A percentile compares a stretch with the other conserved stretches of the same genome.
Evolutionary conservation across 2,113 vertebrate species (phyloP).

Genomic region (Xiphorhynchus elegans): DNA sequence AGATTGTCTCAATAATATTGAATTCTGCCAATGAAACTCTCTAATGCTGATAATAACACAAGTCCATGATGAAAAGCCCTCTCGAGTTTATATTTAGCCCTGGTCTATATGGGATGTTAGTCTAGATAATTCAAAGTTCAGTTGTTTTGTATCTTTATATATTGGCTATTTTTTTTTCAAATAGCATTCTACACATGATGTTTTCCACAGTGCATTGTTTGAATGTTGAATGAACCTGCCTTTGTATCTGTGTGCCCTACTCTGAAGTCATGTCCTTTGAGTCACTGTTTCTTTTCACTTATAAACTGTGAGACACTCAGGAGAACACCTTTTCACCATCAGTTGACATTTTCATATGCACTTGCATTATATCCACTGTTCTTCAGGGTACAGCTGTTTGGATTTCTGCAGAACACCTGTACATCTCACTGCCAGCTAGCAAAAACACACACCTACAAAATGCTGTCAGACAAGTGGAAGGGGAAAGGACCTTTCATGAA

Average conservation of each 20-base stretch:
- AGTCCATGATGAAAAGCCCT: not conserved
- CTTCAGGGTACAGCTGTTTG: not conserved
- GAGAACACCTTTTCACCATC: not conserved
- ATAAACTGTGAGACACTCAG: not conserved
- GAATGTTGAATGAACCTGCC: not conserved
- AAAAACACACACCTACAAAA: not conserved
- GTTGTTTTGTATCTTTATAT: not conserved
- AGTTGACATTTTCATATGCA: not conserved
- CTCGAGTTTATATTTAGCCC: not conserved
- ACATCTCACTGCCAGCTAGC: not conserved
- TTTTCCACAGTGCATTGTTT: not conserved
- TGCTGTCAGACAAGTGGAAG: not conserved
- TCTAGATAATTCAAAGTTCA: not conserved
- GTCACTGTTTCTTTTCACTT: not conserved
- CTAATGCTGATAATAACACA: not conserved
- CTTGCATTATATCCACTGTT: not conserved
- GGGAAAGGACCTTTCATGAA: not conserved
- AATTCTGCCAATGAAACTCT: not conserved
- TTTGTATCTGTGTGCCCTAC: not conserved
- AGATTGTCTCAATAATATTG: not conserved
- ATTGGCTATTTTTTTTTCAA: not conserved
- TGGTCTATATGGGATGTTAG: not conserved
- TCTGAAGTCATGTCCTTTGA: not conserved
- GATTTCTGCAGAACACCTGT: not conserved
- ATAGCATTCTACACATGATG: not conserved